Conservation (phyloP, 2,888 invertebrate genomes). For the Xylota sylvarum region DNA sequence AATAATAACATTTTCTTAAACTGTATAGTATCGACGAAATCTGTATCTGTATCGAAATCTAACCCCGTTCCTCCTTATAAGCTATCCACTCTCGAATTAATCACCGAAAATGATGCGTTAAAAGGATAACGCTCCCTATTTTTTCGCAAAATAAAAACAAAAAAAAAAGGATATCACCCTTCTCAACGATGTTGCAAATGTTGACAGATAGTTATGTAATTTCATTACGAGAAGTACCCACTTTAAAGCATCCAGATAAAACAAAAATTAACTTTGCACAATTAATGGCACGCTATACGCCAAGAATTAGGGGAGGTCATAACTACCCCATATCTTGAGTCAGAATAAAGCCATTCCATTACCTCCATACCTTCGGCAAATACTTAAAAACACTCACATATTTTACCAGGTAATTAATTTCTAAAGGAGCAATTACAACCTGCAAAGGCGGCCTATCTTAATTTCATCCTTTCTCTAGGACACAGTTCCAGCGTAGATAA, state of each 20-base stretch:
- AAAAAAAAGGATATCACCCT: background rate
- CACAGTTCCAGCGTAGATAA: constrained; percentile 27
- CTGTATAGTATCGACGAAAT: too few species aligned
- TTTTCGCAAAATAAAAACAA: too few species aligned
- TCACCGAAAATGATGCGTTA: too few species aligned
- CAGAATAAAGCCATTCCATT: constrained; percentile 45
- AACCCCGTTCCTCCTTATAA: too few species aligned
- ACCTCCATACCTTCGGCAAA: constrained; percentile 8
- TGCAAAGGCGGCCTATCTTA: constrained; percentile 70
- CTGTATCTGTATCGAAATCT: too few species aligned
- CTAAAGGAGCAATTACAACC: constrained; percentile 75
- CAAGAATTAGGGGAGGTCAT: constrained; percentile 10
- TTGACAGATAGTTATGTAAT: constrained; percentile 56
- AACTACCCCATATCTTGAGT: constrained; percentile 22
- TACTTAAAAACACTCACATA: constrained; percentile 64
- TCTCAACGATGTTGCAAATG: background rate
- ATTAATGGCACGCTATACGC: constrained; percentile 32
- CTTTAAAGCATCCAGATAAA: constrained; percentile 37
- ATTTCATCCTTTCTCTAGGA: constrained; percentile 50
- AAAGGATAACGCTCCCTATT: too few species aligned
- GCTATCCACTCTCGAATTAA: too few species aligned
- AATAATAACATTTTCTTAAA: too few species aligned
- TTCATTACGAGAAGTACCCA: constrained; percentile 39
- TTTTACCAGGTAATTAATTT: constrained; percentile 77
- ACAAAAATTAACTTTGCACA: constrained; percentile 41